phyloP scores from a whole-genome alignment of 1,140 invertebrate genomes.

The Lanistes nyassanus region DNA sequence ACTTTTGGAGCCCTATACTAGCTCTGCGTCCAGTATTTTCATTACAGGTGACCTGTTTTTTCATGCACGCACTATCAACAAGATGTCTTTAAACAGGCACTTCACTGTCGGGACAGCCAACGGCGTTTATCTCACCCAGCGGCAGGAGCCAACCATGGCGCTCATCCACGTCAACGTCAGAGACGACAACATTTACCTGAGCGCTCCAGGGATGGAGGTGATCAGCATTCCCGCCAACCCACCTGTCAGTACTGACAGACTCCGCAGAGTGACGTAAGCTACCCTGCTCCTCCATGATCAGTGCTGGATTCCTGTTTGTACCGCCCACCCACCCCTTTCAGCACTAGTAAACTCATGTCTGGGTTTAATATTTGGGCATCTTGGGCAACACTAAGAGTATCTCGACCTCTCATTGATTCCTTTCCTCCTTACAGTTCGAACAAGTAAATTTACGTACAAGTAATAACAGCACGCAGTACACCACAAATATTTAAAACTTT shows the following conservation, averaged over 20 bases:
- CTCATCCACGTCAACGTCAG: slow-evolving; percentile 39
- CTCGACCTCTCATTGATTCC: too few relatives aligned
- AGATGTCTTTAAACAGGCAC: slow-evolving; percentile 28
- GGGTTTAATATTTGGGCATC: too few relatives aligned
- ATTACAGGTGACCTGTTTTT: too few relatives aligned
- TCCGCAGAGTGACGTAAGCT: slow-evolving; percentile 41
- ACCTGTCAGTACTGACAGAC: slow-evolving; percentile 18
- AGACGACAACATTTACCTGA: slow-evolving; percentile 38
- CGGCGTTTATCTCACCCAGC: slow-evolving; percentile 45
- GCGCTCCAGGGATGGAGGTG: slow-evolving; percentile 49
- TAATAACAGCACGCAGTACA: too few relatives aligned
- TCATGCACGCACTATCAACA: not conserved
- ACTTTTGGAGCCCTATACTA: too few relatives aligned
- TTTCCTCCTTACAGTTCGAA: too few relatives aligned
- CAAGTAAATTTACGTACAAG: too few relatives aligned
- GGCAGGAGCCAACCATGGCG: slow-evolving; percentile 50
- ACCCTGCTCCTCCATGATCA: not conserved
- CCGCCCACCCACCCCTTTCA: too few relatives aligned
- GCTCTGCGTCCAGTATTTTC: too few relatives aligned
- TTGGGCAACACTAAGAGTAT: too few relatives aligned
- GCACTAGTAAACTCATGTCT: too few relatives aligned
- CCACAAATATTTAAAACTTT: too few relatives aligned
- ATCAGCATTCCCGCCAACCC: slow-evolving; percentile 39
- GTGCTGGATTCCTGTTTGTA: slow-evolving; percentile 1
- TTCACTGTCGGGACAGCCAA: slow-evolving; percentile 39